Evolutionary conservation across 2,888 invertebrate species (phyloP).

Genomic region (Pemphredon lugubris): DNA sequence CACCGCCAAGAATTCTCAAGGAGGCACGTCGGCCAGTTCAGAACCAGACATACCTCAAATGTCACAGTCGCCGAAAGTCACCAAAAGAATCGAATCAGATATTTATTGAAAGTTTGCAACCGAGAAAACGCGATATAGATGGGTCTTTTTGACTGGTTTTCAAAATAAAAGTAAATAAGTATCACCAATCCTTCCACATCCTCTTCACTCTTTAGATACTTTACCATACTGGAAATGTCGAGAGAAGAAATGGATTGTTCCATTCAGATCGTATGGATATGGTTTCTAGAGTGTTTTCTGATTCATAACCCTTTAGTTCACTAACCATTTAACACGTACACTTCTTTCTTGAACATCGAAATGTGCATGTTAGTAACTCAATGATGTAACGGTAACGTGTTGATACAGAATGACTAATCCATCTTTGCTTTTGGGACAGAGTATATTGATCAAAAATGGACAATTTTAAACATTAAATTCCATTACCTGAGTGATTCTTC

Average conservation of each 20-base stretch:
- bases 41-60: conserved; percentile 57
- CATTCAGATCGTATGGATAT: conserved; percentile 65
- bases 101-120: conserved; percentile 36
- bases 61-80: conserved; percentile 64
- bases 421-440: neutral
- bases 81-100: conserved; percentile 47
- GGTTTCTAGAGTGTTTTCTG: conserved; percentile 59
- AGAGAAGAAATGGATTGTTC: conserved; percentile 49
- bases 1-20: neutral
- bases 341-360: neutral
- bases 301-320: conserved; percentile 38
- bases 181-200: conserved; percentile 27
- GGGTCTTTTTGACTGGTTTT: conserved; percentile 49
- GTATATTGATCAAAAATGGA: neutral
- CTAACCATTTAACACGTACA: conserved; percentile 24
- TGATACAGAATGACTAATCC: neutral
- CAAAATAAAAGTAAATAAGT: conserved; percentile 13
- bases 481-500: neutral
- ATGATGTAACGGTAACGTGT: neutral
- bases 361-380: conserved; percentile 21
- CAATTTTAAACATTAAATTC: neutral
- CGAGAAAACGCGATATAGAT: conserved; percentile 5
- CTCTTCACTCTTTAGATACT: conserved; percentile 29
- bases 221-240: conserved; percentile 46
- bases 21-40: neutral